Conservation (phyloP, 1,140 invertebrate species). For the Mamestra configurata region DNA sequence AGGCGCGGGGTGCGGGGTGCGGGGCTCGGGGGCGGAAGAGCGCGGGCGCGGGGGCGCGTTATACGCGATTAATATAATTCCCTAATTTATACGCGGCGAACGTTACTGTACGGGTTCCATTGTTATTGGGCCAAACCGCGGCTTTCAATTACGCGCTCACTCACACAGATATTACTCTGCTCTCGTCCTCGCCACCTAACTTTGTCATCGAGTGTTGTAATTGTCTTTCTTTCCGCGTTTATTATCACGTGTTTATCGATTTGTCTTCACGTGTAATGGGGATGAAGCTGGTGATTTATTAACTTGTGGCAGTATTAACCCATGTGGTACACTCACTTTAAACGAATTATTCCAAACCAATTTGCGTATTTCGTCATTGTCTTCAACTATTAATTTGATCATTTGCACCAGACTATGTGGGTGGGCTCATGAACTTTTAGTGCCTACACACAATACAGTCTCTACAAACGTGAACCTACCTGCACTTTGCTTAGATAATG, state of each 20-base stretch:
- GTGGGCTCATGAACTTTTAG: not conserved
- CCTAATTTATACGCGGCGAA: slow-evolving; percentile 76
- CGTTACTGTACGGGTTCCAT: slow-evolving; percentile 58
- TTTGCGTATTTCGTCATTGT: too few relatives aligned
- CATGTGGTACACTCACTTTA: too few relatives aligned
- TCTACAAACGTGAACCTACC: not conserved
- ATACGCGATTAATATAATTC: slow-evolving; percentile 80
- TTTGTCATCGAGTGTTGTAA: slow-evolving; percentile 55
- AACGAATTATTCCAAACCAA: too few relatives aligned
- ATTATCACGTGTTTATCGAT: slow-evolving; percentile 45
- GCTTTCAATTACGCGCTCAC: slow-evolving; percentile 69
- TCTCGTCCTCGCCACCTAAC: slow-evolving; percentile 41
- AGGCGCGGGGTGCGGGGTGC: slow-evolving; percentile 45
- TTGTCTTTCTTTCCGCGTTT: slow-evolving; percentile 59
- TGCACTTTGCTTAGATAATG: slow-evolving; percentile 29
- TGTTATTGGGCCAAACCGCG: slow-evolving; percentile 68
- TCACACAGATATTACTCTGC: slow-evolving; percentile 57
- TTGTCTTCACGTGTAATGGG: not conserved
- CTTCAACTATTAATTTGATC: not conserved
- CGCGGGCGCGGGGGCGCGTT: slow-evolving; percentile 52
- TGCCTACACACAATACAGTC: not conserved
- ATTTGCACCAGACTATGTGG: not conserved
- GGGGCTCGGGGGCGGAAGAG: slow-evolving; percentile 39
- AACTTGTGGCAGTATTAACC: too few relatives aligned
- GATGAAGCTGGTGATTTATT: not conserved